Evolutionary conservation across 2,888 invertebrate genomes (phyloP).

Genomic region (Empis livida): DNA sequence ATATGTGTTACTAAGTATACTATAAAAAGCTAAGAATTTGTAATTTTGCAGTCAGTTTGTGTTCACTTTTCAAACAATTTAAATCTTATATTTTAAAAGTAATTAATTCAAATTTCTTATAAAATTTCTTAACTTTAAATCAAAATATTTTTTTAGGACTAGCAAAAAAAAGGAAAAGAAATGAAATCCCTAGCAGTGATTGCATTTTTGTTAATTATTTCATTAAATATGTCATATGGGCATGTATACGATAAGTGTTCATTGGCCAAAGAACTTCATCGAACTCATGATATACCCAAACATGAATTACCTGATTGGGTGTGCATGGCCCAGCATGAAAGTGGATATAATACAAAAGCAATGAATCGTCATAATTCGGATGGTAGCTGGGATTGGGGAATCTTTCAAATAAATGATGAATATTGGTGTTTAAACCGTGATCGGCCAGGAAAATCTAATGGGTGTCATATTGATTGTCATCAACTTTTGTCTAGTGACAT

Average conservation of each 20-base stretch:
- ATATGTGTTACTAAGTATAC: no score
- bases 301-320: conserved; percentile 9
- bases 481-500: conserved; percentile 16
- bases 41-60: no score
- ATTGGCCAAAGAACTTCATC: conserved; percentile 25
- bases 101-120: no score
- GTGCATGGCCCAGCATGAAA: conserved; percentile 12
- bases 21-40: no score
- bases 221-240: no score
- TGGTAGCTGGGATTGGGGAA: conserved; percentile 26
- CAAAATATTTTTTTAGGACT: no score
- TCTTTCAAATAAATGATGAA: conserved; percentile 19
- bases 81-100: no score
- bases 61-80: no score
- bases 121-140: no score
- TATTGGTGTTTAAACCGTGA: conserved; percentile 17
- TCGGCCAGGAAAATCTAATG: conserved; percentile 10
- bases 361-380: conserved; percentile 32
- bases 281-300: conserved; percentile 13
- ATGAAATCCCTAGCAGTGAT: no score
- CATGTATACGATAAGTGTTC: conserved; percentile 18
- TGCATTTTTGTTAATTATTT: no score
- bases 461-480: conserved; percentile 15
- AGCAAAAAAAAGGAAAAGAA: no score
- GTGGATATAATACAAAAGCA: conserved; percentile 25